Evolutionary conservation across 2,113 vertebrate genomes (phyloP).

Genomic region (Grammomys surdaster): DNA sequence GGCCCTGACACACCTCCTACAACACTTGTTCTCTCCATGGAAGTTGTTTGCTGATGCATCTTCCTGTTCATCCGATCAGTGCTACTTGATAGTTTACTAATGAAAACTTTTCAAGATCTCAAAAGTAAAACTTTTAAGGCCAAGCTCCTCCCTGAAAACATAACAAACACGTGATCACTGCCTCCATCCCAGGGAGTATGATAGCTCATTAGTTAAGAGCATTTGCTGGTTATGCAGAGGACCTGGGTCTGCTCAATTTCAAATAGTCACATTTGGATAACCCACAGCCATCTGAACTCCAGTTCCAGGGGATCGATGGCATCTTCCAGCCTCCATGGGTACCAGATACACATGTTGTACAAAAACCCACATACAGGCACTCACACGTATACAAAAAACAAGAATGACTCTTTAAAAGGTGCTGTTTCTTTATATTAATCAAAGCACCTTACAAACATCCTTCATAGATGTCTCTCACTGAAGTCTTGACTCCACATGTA

Average conservation of each 20-base stretch:
- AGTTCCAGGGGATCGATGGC: not conserved
- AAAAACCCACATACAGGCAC: not conserved
- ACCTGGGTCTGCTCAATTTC: not conserved
- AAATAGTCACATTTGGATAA: not conserved
- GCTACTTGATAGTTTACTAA: conserved; percentile 33
- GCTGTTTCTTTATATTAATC: conserved; percentile 37
- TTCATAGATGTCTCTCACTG: not conserved
- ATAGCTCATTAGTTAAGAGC: not conserved
- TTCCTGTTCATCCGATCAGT: conserved; percentile 45
- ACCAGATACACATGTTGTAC: not conserved
- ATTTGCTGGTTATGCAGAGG: not conserved
- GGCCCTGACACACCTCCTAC: conserved; percentile 67
- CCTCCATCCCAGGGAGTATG: not conserved
- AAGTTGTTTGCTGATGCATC: conserved; percentile 64
- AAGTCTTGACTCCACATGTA: conserved; percentile 54
- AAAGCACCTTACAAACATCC: not conserved
- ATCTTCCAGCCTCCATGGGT: too few species aligned
- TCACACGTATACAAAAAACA: not conserved
- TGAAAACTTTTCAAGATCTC: conserved; percentile 63
- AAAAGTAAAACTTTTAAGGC: conserved; percentile 29
- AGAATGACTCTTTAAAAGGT: not conserved
- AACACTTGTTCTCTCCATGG: conserved; percentile 39
- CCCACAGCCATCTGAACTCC: not conserved
- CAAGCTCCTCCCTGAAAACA: conserved; percentile 27
- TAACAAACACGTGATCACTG: not conserved